Evolutionary conservation across 2,888 invertebrate species (phyloP), one percentile per base, ranked within the genome.

Genomic region (Drosophila testacea): DNA sequence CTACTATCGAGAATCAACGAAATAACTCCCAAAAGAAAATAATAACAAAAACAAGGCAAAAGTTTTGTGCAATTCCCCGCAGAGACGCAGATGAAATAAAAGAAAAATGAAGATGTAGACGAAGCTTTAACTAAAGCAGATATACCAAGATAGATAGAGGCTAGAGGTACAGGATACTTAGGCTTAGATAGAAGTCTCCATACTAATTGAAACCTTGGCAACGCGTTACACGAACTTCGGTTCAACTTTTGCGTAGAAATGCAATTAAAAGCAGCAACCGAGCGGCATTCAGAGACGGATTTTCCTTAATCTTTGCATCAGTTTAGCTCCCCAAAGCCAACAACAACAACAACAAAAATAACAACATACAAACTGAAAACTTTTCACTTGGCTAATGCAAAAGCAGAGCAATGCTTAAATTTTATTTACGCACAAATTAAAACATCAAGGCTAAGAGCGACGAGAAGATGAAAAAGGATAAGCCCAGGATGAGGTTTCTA

Each of bases 401-500:
- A 79, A 71, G 72, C 79, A 83, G 82, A 79, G 80, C 73, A 84
- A 87, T 83, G 85, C 80, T 74, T 75, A 80, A 62, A 83, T 79
- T 82, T 69, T 83, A 84, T 87, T 82, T 84, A 85, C 83, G 83
- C 85, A 87, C 80, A 87, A 83, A 83, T 84, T 87, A 87, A 83
- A 83, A 82, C 73, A 82, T 87, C 85, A 69, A 73, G 82, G 84
- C 73, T 42, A 60, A 65, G 76, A 50, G 65, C 57, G 10, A 63
- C 27, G 10, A 30, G 36, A 34, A 44, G 55, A 34, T 22, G 32
- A 22, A 13, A 27, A 10, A 30, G 16, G 38, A 28, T 32, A 27
- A 32, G 13, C 27, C 13, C 28, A 51, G 28, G 27, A 36, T 16
- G 16, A 34, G 50, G 42, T 27, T 64, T 64, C 74, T 65, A 59